Percentiles rank a stretch among this genome's conserved stretches.
Conservation (phyloP, 2,888 invertebrate species). For the Dicranocentrus wangi region DNA sequence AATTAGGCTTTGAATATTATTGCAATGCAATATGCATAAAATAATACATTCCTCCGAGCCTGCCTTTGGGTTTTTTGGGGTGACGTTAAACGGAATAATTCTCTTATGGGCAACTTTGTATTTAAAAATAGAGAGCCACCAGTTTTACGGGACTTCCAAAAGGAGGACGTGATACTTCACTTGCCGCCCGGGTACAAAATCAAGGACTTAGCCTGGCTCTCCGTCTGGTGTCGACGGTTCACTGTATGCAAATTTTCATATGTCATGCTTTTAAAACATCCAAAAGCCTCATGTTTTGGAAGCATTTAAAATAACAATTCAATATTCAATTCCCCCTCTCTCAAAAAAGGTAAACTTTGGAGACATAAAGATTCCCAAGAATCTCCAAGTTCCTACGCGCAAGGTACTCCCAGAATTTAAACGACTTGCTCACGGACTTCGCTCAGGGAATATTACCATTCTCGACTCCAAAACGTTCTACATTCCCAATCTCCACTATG, state of each 20-base stretch:
- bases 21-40: too few relatives aligned
- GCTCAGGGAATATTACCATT: conserved; percentile 92
- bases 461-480: conserved; percentile 86
- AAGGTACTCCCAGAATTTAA: conserved; percentile 89
- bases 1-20: too few relatives aligned
- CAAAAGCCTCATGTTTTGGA: not conserved
- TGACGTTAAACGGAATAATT: too few relatives aligned
- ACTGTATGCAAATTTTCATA: conserved; percentile 81
- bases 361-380: conserved; percentile 85
- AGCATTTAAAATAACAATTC: not conserved
- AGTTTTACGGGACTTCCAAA: conserved; percentile 83
- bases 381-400: conserved; percentile 86
- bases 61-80: too few relatives aligned
- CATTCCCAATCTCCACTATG: conserved; percentile 93
- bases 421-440: conserved; percentile 88
- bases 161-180: conserved; percentile 86
- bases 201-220: conserved; percentile 91
- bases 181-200: conserved; percentile 89
- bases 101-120: too few relatives aligned
- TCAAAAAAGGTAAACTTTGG: conserved; percentile 87
- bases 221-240: conserved; percentile 93
- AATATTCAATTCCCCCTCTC: conserved; percentile 3
- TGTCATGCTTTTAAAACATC: too few relatives aligned
- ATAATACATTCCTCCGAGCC: too few relatives aligned
- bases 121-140: conserved; percentile 91